phyloP scores from a whole-genome alignment of 2,888 invertebrate genomes.

The Linnaemya tessellans region DNA sequence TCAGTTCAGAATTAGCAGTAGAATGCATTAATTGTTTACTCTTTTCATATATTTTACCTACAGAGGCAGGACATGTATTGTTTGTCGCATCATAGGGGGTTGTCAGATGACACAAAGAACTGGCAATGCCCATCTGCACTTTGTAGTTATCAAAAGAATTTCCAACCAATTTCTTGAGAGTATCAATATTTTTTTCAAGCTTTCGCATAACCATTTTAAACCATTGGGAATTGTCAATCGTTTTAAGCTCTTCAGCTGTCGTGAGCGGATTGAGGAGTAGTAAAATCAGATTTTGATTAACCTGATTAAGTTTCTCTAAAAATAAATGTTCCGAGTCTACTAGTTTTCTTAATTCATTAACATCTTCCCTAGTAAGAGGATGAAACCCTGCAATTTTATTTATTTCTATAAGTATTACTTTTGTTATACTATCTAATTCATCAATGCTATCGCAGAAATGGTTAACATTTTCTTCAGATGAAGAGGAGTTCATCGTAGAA shows the following conservation, averaged over 20 bases:
- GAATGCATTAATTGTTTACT: neutral
- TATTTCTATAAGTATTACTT: constrained; percentile 78
- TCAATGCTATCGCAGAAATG: constrained; percentile 56
- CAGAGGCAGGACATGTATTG: neutral
- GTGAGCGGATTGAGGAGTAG: constrained; percentile 81
- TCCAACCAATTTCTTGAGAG: constrained; percentile 81
- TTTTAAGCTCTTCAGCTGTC: constrained; percentile 75
- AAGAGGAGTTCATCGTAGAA: constrained; percentile 49
- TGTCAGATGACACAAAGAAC: constrained; percentile 21
- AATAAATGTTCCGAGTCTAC: constrained; percentile 79
- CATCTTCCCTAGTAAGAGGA: constrained; percentile 76
- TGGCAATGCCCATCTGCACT: constrained; percentile 19
- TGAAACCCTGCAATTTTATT: constrained; percentile 80
- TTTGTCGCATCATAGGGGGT: neutral
- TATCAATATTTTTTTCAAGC: constrained; percentile 81
- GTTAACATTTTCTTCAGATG: constrained; percentile 52
- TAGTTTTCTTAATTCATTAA: constrained; percentile 76
- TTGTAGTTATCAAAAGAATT: constrained; percentile 77
- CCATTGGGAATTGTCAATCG: constrained; percentile 48
- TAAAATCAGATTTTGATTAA: constrained; percentile 81
- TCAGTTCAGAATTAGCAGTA: constrained; percentile 26
- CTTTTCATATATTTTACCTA: neutral
- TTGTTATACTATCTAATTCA: constrained; percentile 75
- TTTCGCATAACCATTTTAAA: constrained; percentile 79
- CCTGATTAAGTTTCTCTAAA: constrained; percentile 81